Base-by-base conservation (phyloP, 2,797 vertebrate species). In the Amniataba percoides region DNA sequence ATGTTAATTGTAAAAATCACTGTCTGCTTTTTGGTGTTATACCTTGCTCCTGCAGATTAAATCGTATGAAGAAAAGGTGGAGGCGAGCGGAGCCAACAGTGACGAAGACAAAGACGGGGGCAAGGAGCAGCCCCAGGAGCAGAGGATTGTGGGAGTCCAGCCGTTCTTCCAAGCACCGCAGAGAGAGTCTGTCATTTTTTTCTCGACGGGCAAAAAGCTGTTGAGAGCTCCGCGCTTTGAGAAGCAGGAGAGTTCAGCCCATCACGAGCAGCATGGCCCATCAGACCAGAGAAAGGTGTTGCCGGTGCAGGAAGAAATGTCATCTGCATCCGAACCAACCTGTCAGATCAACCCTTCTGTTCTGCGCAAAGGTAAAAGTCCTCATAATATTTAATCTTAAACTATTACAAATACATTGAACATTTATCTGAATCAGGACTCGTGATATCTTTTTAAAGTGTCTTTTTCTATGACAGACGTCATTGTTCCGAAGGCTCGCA, bases 181-280 rank as follows among this genome's bases (percentile, higher is more conserved):
- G 12, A 89, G 95, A 81, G 89, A 94, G 70, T 96, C 96, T 0
- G 95, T 96, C 53, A 96, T 96, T 67, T 92, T 95, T 77, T 95
- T 96, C 81, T 95, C 95, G 12, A 91, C 92, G 0, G 91, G 93
- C 18, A 92, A 92, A 89, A 92, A 85, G 51, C 63, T 93, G 18
- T 27, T 89, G 34, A 81, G 87, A 81, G 83, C 68, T 0, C 77
- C 82, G 0, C 67, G 8, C 7, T 77, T 89, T 77, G 83, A 87
- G 68, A 84, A 83, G 39, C 78, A 59, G 7, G 81, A 85, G 10
- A 74, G 40, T 5, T 64, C 63, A 1, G 56, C n/a, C 21, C 12
- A 23, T 13, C 61, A 45, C 11, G 48, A 80, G 57, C 75, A 70
- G 18, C 72, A 23, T 2, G 14, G 5, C 10, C 39, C 59, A 46